These are phyloP conservation scores for Anthoscopus minutus DNA, from an alignment of 2,113 vertebrate species.

Conservation along the genomic window DNA sequence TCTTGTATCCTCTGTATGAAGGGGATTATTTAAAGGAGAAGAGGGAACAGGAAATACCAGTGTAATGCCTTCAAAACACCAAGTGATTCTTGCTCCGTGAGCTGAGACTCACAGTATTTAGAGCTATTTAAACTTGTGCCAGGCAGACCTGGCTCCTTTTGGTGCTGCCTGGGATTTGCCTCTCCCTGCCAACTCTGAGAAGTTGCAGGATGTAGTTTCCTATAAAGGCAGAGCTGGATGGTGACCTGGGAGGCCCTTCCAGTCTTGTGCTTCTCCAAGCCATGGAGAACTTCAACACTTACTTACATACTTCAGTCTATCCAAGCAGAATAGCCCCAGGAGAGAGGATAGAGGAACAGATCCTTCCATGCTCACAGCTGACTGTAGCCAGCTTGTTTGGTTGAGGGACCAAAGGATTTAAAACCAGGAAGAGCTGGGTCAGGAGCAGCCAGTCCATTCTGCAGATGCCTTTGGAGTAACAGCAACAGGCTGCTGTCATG, in stretches of 20 bases:
- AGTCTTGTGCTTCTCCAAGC: background rate
- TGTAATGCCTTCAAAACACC: background rate
- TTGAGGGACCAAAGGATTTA: background rate
- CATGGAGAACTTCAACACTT: background rate
- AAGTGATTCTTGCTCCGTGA: background rate
- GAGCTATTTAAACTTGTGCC: background rate
- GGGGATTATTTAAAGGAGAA: slow-evolving; percentile 20
- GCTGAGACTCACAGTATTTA: background rate
- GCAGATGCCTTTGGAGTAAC: background rate
- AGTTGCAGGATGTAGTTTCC: background rate
- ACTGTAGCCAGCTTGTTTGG: background rate
- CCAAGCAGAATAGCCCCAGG: background rate
- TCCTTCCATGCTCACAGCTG: background rate
- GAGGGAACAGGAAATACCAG: background rate
- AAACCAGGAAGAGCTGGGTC: background rate
- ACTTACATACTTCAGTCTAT: background rate
- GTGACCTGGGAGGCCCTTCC: background rate
- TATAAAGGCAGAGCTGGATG: background rate
- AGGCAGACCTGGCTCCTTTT: background rate
- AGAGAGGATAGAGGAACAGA: background rate
- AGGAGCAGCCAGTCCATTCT: background rate
- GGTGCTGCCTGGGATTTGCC: background rate
- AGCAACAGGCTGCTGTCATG: background rate
- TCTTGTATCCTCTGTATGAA: background rate
- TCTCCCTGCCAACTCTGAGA: background rate